phyloP scores from a whole-genome alignment of 1,140 invertebrate species.

The Capitella teleta region DNA sequence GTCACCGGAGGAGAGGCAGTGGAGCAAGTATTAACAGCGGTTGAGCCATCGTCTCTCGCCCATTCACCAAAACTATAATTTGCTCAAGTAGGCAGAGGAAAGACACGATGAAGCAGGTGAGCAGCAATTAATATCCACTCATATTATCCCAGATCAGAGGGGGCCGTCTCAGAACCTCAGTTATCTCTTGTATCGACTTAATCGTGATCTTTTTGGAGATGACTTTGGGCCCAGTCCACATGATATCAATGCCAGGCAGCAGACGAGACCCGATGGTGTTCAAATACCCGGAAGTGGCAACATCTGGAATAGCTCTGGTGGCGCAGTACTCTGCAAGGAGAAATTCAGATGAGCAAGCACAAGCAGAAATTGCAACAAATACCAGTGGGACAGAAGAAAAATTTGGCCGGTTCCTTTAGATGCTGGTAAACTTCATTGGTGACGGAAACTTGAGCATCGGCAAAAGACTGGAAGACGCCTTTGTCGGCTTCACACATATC shows the following conservation, averaged over 20 bases:
- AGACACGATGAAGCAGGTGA: slow-evolving; percentile 82
- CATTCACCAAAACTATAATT: no score
- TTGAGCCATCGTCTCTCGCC: no score
- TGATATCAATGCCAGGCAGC: slow-evolving; percentile 84
- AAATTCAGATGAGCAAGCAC: no score
- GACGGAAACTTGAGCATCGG: slow-evolving; percentile 90
- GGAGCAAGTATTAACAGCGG: no score
- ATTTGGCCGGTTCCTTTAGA: slow-evolving; percentile 69
- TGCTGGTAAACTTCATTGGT: slow-evolving; percentile 94
- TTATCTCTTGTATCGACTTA: slow-evolving; percentile 84
- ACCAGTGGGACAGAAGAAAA: slow-evolving; percentile 88
- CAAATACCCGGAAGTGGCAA: slow-evolving; percentile 81
- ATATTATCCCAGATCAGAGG: slow-evolving; percentile 99
- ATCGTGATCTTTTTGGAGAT: slow-evolving; percentile 81
- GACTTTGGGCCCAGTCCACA: slow-evolving; percentile 95
- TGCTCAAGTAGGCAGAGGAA: no score
- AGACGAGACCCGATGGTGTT: slow-evolving; percentile 89
- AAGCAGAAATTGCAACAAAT: no score
- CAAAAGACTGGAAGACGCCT: slow-evolving; percentile 93
- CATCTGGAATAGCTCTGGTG: slow-evolving; percentile 64
- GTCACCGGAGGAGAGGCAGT: no score
- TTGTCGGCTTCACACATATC: slow-evolving; percentile 94
- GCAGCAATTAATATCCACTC: slow-evolving; percentile 99
- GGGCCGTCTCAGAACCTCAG: slow-evolving; percentile 73
- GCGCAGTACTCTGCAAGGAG: slow-evolving; percentile 74